Evolutionary conservation across 1,140 invertebrate species (phyloP), one percentile per base, ranked within the genome.

Genomic region (Lepidurus couesii): DNA sequence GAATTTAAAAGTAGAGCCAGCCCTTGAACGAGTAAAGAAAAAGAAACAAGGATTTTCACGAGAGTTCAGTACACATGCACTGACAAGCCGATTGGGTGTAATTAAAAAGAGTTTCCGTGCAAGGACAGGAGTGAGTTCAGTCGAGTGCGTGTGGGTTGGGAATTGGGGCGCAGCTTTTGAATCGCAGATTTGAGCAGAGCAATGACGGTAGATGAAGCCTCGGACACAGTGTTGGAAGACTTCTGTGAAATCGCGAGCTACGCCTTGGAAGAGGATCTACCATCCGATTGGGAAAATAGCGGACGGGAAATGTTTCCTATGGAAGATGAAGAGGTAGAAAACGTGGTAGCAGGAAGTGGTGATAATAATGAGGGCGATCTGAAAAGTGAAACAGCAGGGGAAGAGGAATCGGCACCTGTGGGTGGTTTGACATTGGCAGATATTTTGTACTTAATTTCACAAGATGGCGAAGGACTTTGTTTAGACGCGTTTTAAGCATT

Each of bases 401-500:
- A 34, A 34, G 53, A 65, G 21, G 53, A 65, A 65, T n/a, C 16
- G 7, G 53, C 21, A 21, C 3, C 53, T 7, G 76, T 21, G 26
- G 24, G 11, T 16, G 24, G 76, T n/a, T 65, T 65, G 9, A 34
- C 44, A 6, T 24, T 77, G 76, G 76, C 45, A 16, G 76, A 77
- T 6, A 16, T 77, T 16, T 77, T 77, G 24, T 77, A 77, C 53
- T 42, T 77, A 45, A 21, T 77, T 10, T 77, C 42, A 4, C 42
- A 47, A 26, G 76, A 77, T 44, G 76, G 76, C 44, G 76, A 77
- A 53, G 76, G 21, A 11, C 76, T 77, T 13, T 77, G 24, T 65
- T 47, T 53, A 45, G 76, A 77, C 21, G 16, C 76, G 9, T 24
- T 77, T 9, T 65, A 26, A 34, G 34, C 42, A 45, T 76, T 26